These are phyloP conservation scores for Alligator sinensis DNA, from an alignment of 2,113 vertebrate genomes.

Conservation along the genomic window DNA sequence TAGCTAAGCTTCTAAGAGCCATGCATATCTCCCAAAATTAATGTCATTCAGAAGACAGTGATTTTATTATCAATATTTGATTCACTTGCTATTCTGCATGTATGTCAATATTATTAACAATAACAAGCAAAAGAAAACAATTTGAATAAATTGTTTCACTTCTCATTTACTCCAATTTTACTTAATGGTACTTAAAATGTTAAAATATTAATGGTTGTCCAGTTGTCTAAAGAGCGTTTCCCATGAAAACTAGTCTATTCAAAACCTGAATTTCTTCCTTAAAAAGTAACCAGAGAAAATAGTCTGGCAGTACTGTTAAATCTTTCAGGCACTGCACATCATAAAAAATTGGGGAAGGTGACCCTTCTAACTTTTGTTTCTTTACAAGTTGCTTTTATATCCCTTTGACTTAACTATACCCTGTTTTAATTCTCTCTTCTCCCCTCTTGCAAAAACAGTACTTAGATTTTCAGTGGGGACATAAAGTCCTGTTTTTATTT, in stretches of 20 bases:
- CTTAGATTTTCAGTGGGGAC: not conserved
- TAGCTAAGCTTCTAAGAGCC: too few species aligned
- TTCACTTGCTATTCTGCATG: not conserved
- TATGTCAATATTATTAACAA: not conserved
- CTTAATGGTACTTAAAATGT: not conserved
- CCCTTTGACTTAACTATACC: not conserved
- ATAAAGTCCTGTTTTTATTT: not conserved
- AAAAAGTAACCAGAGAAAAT: not conserved
- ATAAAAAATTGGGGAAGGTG: not conserved
- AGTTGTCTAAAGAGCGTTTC: not conserved
- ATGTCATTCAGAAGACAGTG: not conserved
- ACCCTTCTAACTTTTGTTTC: accelerated
- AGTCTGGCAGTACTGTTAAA: not conserved
- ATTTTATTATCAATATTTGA: not conserved
- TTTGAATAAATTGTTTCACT: not conserved
- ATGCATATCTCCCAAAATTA: not conserved
- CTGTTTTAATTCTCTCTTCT: not conserved
- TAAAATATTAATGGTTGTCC: accelerated
- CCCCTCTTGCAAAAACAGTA: not conserved
- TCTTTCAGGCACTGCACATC: not conserved
- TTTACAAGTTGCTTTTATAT: not conserved
- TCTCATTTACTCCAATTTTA: not conserved
- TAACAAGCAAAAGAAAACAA: not conserved
- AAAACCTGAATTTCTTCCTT: not conserved
- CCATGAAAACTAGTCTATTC: not conserved